phyloP scores from a whole-genome alignment of 2,888 invertebrate genomes.

The Sisyra terminalis region DNA sequence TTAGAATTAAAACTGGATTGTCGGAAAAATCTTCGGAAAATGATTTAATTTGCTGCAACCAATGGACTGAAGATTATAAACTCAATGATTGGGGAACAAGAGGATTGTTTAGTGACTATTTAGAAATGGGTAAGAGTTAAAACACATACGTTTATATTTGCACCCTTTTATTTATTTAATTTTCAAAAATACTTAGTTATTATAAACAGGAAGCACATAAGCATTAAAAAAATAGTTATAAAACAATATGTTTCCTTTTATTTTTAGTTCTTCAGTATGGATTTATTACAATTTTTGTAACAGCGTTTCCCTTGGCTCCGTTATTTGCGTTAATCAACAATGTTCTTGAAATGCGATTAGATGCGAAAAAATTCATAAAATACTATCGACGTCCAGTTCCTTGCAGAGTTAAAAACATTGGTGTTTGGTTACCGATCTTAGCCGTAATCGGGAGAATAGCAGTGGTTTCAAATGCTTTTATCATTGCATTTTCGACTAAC shows the following conservation, averaged over 20 bases:
- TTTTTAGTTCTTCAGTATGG: conserved; percentile 67
- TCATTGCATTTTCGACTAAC: conserved; percentile 69
- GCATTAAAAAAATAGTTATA: too few relatives aligned
- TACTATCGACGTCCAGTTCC: conserved; percentile 59
- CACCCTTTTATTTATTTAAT: too few relatives aligned
- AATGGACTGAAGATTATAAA: conserved; percentile 61
- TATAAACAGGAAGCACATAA: too few relatives aligned
- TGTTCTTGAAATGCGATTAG: conserved; percentile 64
- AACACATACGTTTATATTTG: too few relatives aligned
- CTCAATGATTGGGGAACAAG: conserved; percentile 43
- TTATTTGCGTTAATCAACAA: conserved; percentile 70
- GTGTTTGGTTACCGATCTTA: conserved; percentile 63
- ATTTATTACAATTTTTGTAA: conserved; percentile 71
- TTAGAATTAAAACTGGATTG: conserved; percentile 30
- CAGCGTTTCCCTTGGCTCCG: conserved; percentile 74
- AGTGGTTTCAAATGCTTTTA: conserved; percentile 59
- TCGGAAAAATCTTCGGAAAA: conserved; percentile 25
- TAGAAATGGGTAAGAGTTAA: conserved; percentile 58
- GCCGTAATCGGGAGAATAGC: conserved; percentile 57
- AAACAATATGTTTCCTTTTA: conserved; percentile 4
- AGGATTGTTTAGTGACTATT: conserved; percentile 64
- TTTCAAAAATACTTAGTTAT: too few relatives aligned
- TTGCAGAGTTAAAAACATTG: conserved; percentile 55
- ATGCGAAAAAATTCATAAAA: conserved; percentile 65
- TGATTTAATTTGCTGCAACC: conserved; percentile 35